These are phyloP conservation scores for Anarhynchus alexandrinus DNA, from an alignment of 2,113 vertebrate species.

Conservation along the genomic window DNA sequence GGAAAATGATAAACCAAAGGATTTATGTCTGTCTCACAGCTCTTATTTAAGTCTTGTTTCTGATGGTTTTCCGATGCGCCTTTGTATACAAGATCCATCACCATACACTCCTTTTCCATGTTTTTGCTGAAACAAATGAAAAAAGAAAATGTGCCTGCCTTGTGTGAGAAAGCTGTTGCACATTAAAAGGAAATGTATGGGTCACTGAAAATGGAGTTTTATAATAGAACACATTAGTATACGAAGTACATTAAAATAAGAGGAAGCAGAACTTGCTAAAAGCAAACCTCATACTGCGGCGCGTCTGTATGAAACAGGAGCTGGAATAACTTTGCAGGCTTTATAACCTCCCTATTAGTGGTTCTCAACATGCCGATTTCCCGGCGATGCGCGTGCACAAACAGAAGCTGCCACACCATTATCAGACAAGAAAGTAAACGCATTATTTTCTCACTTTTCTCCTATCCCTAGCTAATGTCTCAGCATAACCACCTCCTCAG, in stretches of 20 bases:
- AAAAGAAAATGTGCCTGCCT: not conserved
- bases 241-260: not conserved
- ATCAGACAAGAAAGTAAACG: not conserved
- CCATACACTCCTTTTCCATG: not conserved
- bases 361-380: not conserved
- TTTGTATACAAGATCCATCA: not conserved
- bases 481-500: not conserved
- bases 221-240: not conserved
- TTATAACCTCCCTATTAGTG: not conserved
- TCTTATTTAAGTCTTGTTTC: not conserved
- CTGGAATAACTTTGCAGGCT: not conserved
- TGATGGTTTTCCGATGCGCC: not conserved
- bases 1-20: not conserved
- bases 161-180: not conserved
- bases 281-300: not conserved
- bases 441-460: not conserved
- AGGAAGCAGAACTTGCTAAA: not conserved
- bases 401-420: not conserved
- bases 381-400: fast-evolving
- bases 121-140: not conserved
- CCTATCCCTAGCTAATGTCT: not conserved
- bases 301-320: not conserved
- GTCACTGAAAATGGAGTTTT: not conserved
- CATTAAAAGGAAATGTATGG: not conserved
- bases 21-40: not conserved